These are phyloP conservation scores for Idaea biselata DNA, from an alignment of 2,888 invertebrate species.

Conservation along the genomic window DNA sequence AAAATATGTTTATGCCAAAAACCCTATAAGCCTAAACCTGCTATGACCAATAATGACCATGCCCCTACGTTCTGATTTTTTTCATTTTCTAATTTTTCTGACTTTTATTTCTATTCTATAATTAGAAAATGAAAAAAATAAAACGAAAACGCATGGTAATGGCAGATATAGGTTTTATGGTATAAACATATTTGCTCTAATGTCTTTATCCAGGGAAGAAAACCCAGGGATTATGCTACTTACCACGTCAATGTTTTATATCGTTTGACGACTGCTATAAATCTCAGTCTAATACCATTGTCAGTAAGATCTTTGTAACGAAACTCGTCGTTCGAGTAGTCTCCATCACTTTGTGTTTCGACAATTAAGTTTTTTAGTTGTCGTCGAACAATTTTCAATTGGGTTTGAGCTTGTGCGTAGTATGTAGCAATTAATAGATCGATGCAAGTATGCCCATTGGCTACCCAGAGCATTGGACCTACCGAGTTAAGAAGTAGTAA, in stretches of 20 bases:
- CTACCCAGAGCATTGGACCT: slow-evolving; percentile 33
- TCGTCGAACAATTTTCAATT: slow-evolving; percentile 45
- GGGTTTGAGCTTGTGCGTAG: slow-evolving; percentile 45
- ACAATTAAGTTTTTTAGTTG: slow-evolving; percentile 38
- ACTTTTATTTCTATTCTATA: too few relatives aligned
- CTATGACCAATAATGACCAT: too few relatives aligned
- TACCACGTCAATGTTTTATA: slow-evolving; percentile 46
- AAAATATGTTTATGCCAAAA: too few relatives aligned
- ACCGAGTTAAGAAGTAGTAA: slow-evolving; percentile 32
- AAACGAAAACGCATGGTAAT: too few relatives aligned
- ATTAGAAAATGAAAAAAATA: too few relatives aligned
- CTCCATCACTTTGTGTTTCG: background rate
- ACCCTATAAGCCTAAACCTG: too few relatives aligned
- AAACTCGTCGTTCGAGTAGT: background rate
- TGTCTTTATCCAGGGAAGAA: too few relatives aligned
- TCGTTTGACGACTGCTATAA: slow-evolving; percentile 38
- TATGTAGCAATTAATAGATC: slow-evolving; percentile 41
- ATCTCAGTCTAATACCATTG: slow-evolving; percentile 27
- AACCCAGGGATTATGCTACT: too few relatives aligned
- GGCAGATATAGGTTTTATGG: too few relatives aligned
- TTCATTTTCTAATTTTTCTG: too few relatives aligned
- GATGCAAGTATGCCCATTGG: slow-evolving; percentile 37
- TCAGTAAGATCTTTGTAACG: slow-evolving; percentile 33
- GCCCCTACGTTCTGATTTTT: too few relatives aligned
- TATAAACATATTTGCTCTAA: too few relatives aligned